phyloP scores from a whole-genome alignment of 2,797 vertebrate species.

The Eospalax fontanierii region DNA sequence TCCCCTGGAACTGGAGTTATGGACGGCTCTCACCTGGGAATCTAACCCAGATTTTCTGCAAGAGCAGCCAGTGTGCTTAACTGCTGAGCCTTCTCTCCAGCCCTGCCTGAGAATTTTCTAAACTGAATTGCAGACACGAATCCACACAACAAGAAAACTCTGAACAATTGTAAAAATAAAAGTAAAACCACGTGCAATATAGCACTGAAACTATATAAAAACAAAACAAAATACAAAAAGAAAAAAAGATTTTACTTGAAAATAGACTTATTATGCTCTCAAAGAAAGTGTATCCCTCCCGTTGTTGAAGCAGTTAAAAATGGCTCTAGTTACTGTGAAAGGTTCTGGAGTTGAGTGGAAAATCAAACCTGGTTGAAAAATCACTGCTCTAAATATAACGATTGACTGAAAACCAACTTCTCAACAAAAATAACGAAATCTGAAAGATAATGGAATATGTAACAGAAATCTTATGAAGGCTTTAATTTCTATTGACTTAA shows the following conservation, averaged over 20 bases:
- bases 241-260: not conserved
- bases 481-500: no score
- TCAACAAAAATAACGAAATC: not conserved
- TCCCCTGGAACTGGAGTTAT: no score
- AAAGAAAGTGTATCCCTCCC: not conserved
- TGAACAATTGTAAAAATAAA: not conserved
- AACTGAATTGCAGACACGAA: no score
- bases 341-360: not conserved
- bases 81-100: no score
- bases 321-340: not conserved
- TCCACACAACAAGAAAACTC: not conserved
- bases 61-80: no score
- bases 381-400: not conserved
- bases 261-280: not conserved
- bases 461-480: no score
- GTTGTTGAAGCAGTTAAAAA: not conserved
- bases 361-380: not conserved
- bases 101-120: not conserved
- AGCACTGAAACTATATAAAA: not conserved
- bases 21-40: no score
- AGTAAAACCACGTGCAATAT: not conserved
- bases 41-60: no score
- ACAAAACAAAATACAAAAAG: not conserved
- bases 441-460: not conserved
- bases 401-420: not conserved